Percentiles rank a stretch among this genome's conserved stretches.
These are phyloP conservation scores for Parnassius mnemosyne DNA, from an alignment of 2,888 invertebrate genomes.

Conservation along the genomic window DNA sequence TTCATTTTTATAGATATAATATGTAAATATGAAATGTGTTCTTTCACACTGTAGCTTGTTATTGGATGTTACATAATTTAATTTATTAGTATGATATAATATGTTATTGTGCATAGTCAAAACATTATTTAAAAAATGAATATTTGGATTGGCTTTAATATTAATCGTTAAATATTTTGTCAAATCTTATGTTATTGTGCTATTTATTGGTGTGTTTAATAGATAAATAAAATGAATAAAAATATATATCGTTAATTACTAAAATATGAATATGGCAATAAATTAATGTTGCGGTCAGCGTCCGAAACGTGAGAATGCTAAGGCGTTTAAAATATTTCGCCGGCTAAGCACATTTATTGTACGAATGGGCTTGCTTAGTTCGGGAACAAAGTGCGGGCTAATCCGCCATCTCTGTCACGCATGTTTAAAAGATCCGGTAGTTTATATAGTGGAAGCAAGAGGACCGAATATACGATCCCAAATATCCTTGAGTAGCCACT, in stretches of 20 bases:
- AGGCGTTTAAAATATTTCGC: slow-evolving; percentile 16
- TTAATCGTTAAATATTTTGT: too few species aligned
- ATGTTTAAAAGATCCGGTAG: background rate
- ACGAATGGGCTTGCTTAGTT: slow-evolving; percentile 8
- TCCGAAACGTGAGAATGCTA: slow-evolving; percentile 12
- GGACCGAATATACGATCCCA: slow-evolving; percentile 9
- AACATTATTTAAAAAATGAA: too few species aligned
- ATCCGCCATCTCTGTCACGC: slow-evolving; percentile 1
- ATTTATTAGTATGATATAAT: background rate
- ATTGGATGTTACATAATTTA: background rate
- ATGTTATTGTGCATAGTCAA: too few species aligned
- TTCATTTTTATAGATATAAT: too few species aligned
- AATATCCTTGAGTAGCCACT: slow-evolving; percentile 20
- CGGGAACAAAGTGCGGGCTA: slow-evolving; percentile 6
- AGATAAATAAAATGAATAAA: too few species aligned
- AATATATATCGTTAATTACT: too few species aligned
- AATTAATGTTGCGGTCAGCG: background rate
- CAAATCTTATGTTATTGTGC: too few species aligned
- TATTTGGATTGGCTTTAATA: too few species aligned
- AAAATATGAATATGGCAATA: too few species aligned
- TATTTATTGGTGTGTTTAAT: too few species aligned
- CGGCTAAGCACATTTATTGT: slow-evolving; percentile 8
- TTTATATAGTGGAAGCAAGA: slow-evolving; percentile 8
- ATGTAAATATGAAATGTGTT: background rate
- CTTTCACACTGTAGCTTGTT: background rate